Percentiles rank a stretch among this genome's conserved stretches.
phyloP scores from a whole-genome alignment of 2,797 vertebrate species.

The Gymnothorax javanicus region DNA sequence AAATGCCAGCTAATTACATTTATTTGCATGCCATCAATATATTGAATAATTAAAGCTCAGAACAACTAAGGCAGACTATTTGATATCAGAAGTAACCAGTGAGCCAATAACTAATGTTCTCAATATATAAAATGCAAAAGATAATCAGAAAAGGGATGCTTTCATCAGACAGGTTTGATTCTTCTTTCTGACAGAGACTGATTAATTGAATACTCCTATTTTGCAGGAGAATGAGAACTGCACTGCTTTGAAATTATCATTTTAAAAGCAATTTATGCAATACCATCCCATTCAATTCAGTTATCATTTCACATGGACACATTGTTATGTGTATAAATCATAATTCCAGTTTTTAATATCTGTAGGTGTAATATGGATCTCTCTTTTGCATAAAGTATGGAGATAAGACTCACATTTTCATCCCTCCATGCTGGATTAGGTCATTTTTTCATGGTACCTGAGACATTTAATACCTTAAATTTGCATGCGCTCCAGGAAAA shows the following conservation, averaged over 20 bases:
- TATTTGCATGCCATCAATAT: background rate
- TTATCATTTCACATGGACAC: background rate
- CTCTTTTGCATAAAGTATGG: background rate
- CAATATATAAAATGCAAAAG: background rate
- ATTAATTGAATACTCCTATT: background rate
- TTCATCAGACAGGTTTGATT: background rate
- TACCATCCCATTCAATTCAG: background rate
- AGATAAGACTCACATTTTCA: background rate
- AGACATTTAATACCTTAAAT: background rate
- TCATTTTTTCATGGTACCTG: background rate
- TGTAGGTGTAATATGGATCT: background rate
- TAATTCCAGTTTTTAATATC: background rate
- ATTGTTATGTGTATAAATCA: background rate
- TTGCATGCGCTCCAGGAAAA: conserved; percentile 1
- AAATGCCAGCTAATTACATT: background rate
- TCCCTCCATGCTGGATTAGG: conserved; percentile 4
- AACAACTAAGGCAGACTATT: too few species aligned
- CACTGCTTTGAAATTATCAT: background rate
- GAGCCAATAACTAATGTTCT: background rate
- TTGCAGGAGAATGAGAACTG: background rate
- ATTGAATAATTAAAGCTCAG: background rate
- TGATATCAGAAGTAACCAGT: too few species aligned
- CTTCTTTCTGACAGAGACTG: background rate
- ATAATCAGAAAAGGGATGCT: background rate
- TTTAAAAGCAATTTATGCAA: background rate